Conservation (phyloP, 2,113 vertebrate genomes). For the Xiphophorus hellerii region DNA sequence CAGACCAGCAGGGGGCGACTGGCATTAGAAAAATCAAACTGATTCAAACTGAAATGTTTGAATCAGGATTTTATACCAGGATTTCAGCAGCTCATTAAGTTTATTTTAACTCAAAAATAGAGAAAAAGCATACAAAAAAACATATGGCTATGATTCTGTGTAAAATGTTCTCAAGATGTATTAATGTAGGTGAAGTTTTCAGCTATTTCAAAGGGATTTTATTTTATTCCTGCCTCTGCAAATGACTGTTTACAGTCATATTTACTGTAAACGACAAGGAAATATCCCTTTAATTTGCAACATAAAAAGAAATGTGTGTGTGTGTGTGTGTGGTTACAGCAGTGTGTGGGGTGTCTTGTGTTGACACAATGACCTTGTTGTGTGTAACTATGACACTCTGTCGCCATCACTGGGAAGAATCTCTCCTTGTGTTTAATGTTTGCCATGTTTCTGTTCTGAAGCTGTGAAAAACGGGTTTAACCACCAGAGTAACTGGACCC, state of each 20-base stretch:
- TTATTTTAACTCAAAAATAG: not conserved
- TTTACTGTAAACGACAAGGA: not conserved
- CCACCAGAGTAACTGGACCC: not conserved
- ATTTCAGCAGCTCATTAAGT: not conserved
- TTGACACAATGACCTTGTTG: constrained; percentile 51
- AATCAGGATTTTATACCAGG: too few relatives aligned
- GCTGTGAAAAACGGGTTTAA: not conserved
- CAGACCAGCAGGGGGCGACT: not conserved
- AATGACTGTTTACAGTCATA: not conserved
- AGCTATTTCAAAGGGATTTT: not conserved
- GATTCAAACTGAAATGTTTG: not conserved
- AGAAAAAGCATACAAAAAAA: too few relatives aligned
- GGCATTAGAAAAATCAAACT: not conserved
- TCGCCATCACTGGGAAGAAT: constrained; percentile 5
- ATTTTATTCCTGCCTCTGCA: not conserved
- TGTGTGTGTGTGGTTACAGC: not conserved
- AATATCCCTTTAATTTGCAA: not conserved
- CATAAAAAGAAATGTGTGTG: too few relatives aligned
- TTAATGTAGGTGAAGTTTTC: not conserved
- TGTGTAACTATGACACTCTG: constrained; percentile 68
- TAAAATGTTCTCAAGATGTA: not conserved
- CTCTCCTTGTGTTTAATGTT: not conserved
- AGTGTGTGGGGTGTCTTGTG: constrained; percentile 31
- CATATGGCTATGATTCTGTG: not conserved
- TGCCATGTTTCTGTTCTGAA: constrained; percentile 7